Base-by-base conservation (phyloP, 2,113 vertebrate genomes). In the Podocnemis expansa region DNA sequence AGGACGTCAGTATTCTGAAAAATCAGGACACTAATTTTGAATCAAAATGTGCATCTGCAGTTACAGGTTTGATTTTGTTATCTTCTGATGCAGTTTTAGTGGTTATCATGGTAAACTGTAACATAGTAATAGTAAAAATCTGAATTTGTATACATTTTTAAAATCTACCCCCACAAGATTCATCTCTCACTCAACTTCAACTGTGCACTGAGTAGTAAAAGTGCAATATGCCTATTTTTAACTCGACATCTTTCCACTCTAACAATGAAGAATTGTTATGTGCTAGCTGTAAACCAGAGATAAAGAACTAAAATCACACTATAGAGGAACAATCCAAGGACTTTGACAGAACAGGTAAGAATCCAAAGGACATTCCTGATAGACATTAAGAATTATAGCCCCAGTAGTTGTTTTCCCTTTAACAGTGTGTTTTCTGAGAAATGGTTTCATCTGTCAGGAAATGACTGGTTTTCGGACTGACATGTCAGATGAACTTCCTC, bases 401-500 rank as follows among this genome's bases (percentile, higher is more conserved):
- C 63, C 70, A 54, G 27, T 54, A 93, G 80, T 92, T 91, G 93
- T 91, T 95, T 89, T 96, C 58, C 93, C 91, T 85, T 49, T 81
- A 91, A 93, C 85, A 85, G n/a, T n/a, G 2, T 88, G 75, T 97
- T 96, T 98, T 98, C 98, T 98, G 96, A 98, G 97, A 98, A 98
- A 98, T 82, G 88, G 96, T 95, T 97, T 97, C 94, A 98, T 96
- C 90, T 97, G 95, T 97, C 96, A 95, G 97, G 98, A 98, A 98
- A 98, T 98, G 95, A 97, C 96, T 97, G 86, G 88, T 82, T 94
- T 90, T 96, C 96, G 91, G 90, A 96, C 94, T 95, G 89, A 96
- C 90, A 95, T 92, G 89, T 98, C 92, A 95, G 91, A 97, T 96
- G 93, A 96, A 95, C 96, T 98, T 98, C 97, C 97, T 98, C 94